These are phyloP conservation scores for Tetragonisca angustula DNA, from an alignment of 2,888 invertebrate genomes.

Conservation along the genomic window DNA sequence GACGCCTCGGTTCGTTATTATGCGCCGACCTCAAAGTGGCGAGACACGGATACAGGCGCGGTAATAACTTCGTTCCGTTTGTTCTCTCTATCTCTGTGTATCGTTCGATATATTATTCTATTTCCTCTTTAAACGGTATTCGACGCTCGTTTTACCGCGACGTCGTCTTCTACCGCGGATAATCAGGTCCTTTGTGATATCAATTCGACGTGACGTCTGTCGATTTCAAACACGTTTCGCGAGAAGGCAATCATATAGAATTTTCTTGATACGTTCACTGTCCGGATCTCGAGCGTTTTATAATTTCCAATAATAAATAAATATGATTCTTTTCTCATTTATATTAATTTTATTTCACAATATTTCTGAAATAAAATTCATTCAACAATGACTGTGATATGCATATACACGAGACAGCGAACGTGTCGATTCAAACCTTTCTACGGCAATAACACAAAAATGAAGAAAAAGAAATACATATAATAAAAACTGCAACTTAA, in stretches of 20 bases:
- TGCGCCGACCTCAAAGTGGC: slow-evolving; percentile 43
- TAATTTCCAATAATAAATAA: no score
- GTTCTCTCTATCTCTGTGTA: slow-evolving; percentile 8
- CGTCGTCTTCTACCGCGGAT: not conserved
- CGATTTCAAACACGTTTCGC: not conserved
- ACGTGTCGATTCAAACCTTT: no score
- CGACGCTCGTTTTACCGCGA: not conserved
- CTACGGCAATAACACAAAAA: no score
- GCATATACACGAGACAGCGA: no score
- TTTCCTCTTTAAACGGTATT: slow-evolving; percentile 5
- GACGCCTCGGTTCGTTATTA: slow-evolving; percentile 52
- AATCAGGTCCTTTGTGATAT: not conserved
- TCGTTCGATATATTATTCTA: not conserved
- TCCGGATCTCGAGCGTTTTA: no score
- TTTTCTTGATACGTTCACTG: not conserved
- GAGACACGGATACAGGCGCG: slow-evolving; percentile 28
- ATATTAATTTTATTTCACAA: no score
- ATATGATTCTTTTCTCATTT: no score
- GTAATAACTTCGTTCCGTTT: slow-evolving; percentile 32
- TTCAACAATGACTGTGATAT: no score
- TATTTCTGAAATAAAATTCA: no score
- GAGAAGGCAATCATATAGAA: not conserved
- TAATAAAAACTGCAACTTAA: no score
- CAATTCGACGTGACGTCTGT: not conserved
- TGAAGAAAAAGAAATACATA: no score